A percentile compares a stretch with the other conserved stretches of the same genome.
Conservation (phyloP, 2,888 invertebrate genomes). For the Leptopilina myrica region DNA sequence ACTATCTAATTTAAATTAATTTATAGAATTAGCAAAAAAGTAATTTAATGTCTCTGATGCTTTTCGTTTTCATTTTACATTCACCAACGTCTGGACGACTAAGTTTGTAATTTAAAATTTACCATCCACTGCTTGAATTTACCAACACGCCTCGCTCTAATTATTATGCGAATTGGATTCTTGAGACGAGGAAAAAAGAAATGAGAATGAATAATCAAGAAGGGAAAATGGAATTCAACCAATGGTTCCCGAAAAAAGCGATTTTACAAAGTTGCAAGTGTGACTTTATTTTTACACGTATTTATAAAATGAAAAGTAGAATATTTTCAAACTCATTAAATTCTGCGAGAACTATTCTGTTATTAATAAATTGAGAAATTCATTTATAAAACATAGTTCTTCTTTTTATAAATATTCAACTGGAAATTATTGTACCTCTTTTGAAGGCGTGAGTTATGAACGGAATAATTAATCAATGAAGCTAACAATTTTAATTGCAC, state of each 20-base stretch:
- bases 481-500: slow-evolving; percentile 18
- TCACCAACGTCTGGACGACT: neutral
- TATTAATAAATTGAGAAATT: neutral
- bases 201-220: slow-evolving; percentile 33
- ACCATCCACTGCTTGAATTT: neutral
- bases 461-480: slow-evolving; percentile 9
- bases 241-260: neutral
- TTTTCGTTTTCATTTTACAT: slow-evolving; percentile 1
- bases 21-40: neutral
- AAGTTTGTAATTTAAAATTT: slow-evolving; percentile 16
- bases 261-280: neutral
- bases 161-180: slow-evolving; percentile 37
- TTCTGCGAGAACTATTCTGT: slow-evolving; percentile 19
- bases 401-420: neutral
- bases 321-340: slow-evolving; percentile 34
- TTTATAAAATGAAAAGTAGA: slow-evolving; percentile 39
- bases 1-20: neutral
- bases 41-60: neutral
- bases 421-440: neutral
- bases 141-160: slow-evolving; percentile 7
- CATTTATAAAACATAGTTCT: neutral
- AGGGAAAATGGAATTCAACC: slow-evolving; percentile 4
- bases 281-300: slow-evolving; percentile 9
- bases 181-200: slow-evolving; percentile 30
- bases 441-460: neutral